These are phyloP conservation scores for Scaptomyza polygonia DNA, from an alignment of 2,888 invertebrate species.

Conservation along the genomic window DNA sequence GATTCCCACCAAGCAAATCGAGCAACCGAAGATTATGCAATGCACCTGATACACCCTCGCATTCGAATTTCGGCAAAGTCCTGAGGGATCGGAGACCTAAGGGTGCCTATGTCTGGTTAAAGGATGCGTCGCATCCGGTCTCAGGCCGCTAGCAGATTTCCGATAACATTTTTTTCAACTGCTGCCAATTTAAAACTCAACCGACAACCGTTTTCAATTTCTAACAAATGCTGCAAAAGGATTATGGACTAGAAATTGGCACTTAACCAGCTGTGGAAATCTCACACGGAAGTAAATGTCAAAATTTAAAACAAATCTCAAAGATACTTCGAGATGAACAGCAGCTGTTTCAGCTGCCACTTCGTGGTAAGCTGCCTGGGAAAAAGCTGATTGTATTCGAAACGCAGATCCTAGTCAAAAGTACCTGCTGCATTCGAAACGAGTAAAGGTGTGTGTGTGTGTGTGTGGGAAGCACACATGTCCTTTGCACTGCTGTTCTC, in stretches of 20 bases:
- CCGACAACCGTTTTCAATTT: slow-evolving; percentile 27
- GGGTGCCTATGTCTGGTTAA: slow-evolving; percentile 32
- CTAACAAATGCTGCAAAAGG: slow-evolving; percentile 66
- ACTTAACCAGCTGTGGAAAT: slow-evolving; percentile 48
- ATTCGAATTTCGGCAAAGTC: slow-evolving; percentile 28
- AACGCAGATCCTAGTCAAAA: slow-evolving; percentile 33
- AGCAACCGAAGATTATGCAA: slow-evolving; percentile 62
- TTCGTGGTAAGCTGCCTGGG: slow-evolving; percentile 33
- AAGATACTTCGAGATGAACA: slow-evolving; percentile 10
- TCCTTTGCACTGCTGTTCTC: slow-evolving; percentile 12
- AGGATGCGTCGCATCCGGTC: slow-evolving; percentile 51
- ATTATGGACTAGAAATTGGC: slow-evolving; percentile 53
- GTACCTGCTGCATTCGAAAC: slow-evolving; percentile 42
- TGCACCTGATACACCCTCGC: slow-evolving; percentile 69
- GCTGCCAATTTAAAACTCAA: slow-evolving; percentile 60
- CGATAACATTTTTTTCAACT: slow-evolving; percentile 32
- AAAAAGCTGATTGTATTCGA: slow-evolving; percentile 16
- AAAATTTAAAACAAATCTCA: slow-evolving; percentile 42
- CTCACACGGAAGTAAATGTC: slow-evolving; percentile 57
- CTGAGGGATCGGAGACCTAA: slow-evolving; percentile 8
- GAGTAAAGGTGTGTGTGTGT: slow-evolving; percentile 13
- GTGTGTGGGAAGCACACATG: slow-evolving; percentile 61
- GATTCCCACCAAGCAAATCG: slow-evolving; percentile 63
- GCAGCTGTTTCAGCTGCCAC: slow-evolving; percentile 36
- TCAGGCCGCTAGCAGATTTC: slow-evolving; percentile 28